Conservation (phyloP, 2,797 vertebrate species). For the Rachycentron canadum region DNA sequence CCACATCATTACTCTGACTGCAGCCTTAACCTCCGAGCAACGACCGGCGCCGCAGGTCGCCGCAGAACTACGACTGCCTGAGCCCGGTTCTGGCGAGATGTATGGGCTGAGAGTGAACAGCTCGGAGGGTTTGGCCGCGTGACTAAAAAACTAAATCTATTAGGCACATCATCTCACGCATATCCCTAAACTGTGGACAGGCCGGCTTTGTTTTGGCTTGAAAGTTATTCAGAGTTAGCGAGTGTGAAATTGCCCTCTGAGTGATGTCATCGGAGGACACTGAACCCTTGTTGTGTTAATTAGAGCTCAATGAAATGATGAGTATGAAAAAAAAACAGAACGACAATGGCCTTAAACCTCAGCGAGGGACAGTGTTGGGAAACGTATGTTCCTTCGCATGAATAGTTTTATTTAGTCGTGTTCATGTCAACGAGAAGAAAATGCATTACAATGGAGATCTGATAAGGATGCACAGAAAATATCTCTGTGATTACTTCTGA, state of each 20-base stretch:
- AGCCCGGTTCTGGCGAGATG: constrained; percentile 31
- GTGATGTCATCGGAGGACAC: constrained; percentile 80
- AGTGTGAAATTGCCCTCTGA: constrained; percentile 82
- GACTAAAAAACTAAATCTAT: constrained; percentile 54
- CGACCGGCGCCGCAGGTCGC: constrained; percentile 39
- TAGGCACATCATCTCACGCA: constrained; percentile 67
- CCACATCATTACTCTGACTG: constrained; percentile 81
- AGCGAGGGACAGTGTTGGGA: constrained; percentile 64
- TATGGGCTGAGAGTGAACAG: constrained; percentile 23
- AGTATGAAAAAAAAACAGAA: constrained; percentile 52
- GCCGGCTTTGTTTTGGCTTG: constrained; percentile 75
- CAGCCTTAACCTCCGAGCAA: constrained; percentile 62
- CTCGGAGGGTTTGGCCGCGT: constrained; percentile 38
- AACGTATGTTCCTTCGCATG: constrained; percentile 26
- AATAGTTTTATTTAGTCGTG: constrained; percentile 45
- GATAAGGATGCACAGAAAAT: constrained; percentile 8
- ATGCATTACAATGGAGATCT: constrained; percentile 9
- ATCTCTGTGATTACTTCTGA: constrained; percentile 22
- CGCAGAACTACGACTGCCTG: constrained; percentile 20
- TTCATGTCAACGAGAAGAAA: constrained; percentile 42
- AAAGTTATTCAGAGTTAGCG: constrained; percentile 78
- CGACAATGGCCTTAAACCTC: constrained; percentile 63
- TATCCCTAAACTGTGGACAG: constrained; percentile 68
- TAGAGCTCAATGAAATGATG: constrained; percentile 78
- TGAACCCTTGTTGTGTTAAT: constrained; percentile 81